Evolutionary conservation across 2,113 vertebrate genomes (phyloP).

Genomic region (Cyrtonyx montezumae): DNA sequence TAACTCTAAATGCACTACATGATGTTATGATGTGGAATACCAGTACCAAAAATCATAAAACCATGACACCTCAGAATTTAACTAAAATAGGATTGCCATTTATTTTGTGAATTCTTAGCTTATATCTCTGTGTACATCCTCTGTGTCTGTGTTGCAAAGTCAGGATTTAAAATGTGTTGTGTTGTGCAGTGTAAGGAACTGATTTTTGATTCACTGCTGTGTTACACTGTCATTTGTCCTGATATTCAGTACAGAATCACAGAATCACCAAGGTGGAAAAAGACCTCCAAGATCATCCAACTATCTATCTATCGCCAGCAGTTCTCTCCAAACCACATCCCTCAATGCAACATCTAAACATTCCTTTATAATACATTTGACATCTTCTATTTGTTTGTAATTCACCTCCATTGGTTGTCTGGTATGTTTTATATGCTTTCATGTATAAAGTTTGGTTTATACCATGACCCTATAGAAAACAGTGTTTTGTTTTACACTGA

Average conservation of each 20-base stretch:
- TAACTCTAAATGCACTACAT: too few relatives aligned
- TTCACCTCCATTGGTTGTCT: neutral
- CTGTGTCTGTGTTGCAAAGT: neutral
- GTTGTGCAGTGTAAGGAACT: neutral
- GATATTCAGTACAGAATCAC: neutral
- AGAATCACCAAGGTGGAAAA: too few relatives aligned
- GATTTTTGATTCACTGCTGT: neutral
- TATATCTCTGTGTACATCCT: neutral
- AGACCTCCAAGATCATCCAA: too few relatives aligned
- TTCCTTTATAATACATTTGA: neutral
- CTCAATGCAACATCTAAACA: too few relatives aligned
- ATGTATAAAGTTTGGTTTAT: neutral
- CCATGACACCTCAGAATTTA: neutral
- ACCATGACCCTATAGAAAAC: neutral
- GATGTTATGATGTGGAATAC: too few relatives aligned
- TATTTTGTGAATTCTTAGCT: neutral
- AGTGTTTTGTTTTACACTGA: neutral
- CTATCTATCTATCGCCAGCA: too few relatives aligned
- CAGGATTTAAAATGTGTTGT: neutral
- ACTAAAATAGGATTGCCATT: neutral
- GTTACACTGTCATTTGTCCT: neutral
- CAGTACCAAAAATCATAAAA: too few relatives aligned
- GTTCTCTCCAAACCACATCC: too few relatives aligned
- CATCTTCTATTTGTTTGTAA: neutral
- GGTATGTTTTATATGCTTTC: neutral